These are phyloP conservation scores for Nansenia antarctica DNA, from an alignment of 2,113 vertebrate species.

Conservation along the genomic window DNA sequence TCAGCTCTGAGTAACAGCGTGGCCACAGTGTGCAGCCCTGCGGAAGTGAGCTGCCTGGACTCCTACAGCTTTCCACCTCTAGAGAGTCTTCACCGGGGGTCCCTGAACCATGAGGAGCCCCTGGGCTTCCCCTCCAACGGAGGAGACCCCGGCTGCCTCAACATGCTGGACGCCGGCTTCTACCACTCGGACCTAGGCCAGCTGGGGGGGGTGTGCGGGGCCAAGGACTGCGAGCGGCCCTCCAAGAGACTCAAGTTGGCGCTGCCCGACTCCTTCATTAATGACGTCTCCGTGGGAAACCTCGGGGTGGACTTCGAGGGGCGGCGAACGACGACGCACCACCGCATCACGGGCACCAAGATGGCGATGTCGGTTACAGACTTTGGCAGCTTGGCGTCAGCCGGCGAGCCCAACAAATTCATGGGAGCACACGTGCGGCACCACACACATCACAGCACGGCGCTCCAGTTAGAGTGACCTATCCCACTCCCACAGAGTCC, in stretches of 20 bases:
- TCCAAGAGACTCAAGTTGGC: slow-evolving; percentile 95
- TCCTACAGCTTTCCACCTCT: slow-evolving; percentile 84
- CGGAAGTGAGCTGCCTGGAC: slow-evolving; percentile 86
- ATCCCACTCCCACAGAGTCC: slow-evolving; percentile 62
- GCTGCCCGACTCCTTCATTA: slow-evolving; percentile 89
- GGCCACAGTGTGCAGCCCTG: slow-evolving; percentile 85
- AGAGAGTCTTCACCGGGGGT: slow-evolving; percentile 85
- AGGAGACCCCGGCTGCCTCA: slow-evolving; percentile 90
- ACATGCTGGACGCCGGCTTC: slow-evolving; percentile 96
- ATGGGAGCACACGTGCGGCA: slow-evolving; percentile 86
- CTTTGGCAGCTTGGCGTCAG: slow-evolving; percentile 87
- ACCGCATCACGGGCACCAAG: slow-evolving; percentile 93
- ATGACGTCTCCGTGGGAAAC: slow-evolving; percentile 90
- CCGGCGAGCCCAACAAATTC: slow-evolving; percentile 88
- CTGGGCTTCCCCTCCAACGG: slow-evolving; percentile 86
- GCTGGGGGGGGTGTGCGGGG: slow-evolving; percentile 80
- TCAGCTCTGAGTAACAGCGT: slow-evolving; percentile 91
- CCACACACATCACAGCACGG: slow-evolving; percentile 86
- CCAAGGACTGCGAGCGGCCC: slow-evolving; percentile 90
- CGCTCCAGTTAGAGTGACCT: slow-evolving; percentile 94
- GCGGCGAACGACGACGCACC: slow-evolving; percentile 82
- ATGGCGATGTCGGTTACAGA: slow-evolving; percentile 97
- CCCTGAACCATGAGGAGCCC: slow-evolving; percentile 88
- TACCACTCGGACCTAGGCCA: slow-evolving; percentile 91
- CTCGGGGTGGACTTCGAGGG: slow-evolving; percentile 92